Conservation (phyloP, 2,797 vertebrate genomes). For the Pantherophis vulpinus region DNA sequence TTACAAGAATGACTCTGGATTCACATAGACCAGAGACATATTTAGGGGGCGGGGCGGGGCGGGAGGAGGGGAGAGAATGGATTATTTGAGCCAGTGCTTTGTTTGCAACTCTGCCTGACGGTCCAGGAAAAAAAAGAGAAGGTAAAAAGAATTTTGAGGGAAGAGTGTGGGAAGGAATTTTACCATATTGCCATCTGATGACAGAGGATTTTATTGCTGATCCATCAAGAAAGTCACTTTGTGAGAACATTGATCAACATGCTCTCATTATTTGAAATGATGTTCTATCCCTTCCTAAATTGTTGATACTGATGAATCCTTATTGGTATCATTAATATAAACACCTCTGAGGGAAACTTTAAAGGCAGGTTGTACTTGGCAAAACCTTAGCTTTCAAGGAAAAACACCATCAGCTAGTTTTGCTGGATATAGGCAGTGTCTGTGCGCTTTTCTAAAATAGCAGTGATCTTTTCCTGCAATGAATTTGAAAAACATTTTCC, state of each 20-base stretch:
- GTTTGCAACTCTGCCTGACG: neutral
- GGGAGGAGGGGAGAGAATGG: neutral
- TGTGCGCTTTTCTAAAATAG: neutral
- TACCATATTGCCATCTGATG: neutral
- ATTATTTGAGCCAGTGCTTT: neutral
- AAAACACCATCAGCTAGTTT: neutral
- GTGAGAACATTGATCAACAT: neutral
- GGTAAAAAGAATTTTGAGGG: neutral
- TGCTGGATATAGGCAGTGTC: neutral
- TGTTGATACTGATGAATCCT: neutral
- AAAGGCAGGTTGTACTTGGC: neutral
- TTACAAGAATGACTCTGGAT: neutral
- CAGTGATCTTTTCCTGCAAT: neutral
- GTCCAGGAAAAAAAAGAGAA: neutral
- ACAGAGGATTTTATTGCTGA: neutral
- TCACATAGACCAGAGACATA: neutral
- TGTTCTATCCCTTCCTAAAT: neutral
- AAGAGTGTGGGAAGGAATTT: neutral
- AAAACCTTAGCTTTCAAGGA: neutral
- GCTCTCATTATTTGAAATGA: neutral
- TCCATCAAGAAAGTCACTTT: neutral
- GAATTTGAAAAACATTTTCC: neutral
- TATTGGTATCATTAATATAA: neutral
- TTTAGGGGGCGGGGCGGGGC: neutral
- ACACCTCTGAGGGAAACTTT: neutral